Evolutionary conservation across 2,888 invertebrate species (phyloP).

Genomic region (Silvanus unidentatus): DNA sequence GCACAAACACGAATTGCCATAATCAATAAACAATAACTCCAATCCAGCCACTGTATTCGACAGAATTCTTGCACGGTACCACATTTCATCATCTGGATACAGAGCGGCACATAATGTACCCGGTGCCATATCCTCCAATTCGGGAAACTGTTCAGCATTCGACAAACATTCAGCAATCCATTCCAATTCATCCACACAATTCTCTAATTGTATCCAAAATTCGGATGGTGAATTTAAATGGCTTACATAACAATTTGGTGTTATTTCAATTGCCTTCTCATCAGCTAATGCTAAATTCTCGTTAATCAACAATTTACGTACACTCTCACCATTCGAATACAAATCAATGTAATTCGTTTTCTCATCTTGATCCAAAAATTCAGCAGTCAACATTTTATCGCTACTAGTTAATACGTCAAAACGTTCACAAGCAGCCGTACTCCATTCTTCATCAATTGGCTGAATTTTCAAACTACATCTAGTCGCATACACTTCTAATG

Average conservation of each 20-base stretch:
- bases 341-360: conserved; percentile 63
- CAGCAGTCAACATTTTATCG: conserved; percentile 26
- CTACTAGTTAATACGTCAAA: conserved; percentile 45
- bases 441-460: conserved; percentile 59
- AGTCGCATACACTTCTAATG: conserved; percentile 53
- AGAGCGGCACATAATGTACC: conserved; percentile 61
- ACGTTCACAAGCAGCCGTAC: conserved; percentile 53
- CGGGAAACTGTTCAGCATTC: conserved; percentile 49
- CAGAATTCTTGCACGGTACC: conserved; percentile 62
- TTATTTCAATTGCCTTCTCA: conserved; percentile 40
- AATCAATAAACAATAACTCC: conserved; percentile 63
- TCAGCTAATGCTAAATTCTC: conserved; percentile 52
- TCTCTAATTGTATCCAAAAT: conserved; percentile 69
- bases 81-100: conserved; percentile 59
- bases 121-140: conserved; percentile 50
- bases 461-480: conserved; percentile 64
- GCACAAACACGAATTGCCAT: conserved; percentile 61
- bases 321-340: conserved; percentile 54
- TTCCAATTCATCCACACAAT: conserved; percentile 54
- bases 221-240: conserved; percentile 63
- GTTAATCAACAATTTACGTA: conserved; percentile 56
- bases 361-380: conserved; percentile 50
- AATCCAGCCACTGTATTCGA: conserved; percentile 51
- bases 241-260: conserved; percentile 59
- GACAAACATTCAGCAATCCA: conserved; percentile 55